Conservation (phyloP, 2,797 vertebrate genomes). For the Danio kyathit region DNA sequence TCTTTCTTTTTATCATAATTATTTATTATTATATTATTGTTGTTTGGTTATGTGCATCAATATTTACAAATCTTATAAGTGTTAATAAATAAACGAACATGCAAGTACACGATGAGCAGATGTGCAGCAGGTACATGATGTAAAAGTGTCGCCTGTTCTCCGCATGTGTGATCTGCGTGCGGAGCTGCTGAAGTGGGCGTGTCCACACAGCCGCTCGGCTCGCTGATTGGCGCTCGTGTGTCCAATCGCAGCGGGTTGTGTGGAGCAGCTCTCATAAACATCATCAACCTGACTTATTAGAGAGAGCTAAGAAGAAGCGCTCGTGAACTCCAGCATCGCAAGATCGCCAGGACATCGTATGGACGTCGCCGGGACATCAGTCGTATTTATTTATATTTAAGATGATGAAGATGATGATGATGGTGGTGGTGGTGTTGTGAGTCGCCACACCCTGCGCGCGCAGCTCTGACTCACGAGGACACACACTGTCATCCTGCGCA, state of each 20-base stretch:
- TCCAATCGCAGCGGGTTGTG: conserved; percentile 41
- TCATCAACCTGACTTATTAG: neutral
- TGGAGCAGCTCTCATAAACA: conserved; percentile 13
- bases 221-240: conserved; percentile 37
- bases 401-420: no score
- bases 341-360: no score
- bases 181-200: neutral
- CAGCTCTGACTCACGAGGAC: conserved; percentile 61
- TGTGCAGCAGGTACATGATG: neutral
- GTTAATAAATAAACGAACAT: no score
- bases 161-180: neutral
- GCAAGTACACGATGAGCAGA: no score
- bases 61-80: no score
- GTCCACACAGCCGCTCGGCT: neutral
- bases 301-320: neutral
- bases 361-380: no score
- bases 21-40: no score
- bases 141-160: neutral
- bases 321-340: neutral
- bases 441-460: conserved; percentile 61
- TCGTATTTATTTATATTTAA: no score
- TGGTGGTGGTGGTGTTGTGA: neutral
- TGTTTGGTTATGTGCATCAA: no score
- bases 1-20: no score
- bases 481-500: conserved; percentile 43